Percentiles rank a stretch among this genome's conserved stretches.
Conservation (phyloP, 2,113 vertebrate species). For the Piprites chloris region DNA sequence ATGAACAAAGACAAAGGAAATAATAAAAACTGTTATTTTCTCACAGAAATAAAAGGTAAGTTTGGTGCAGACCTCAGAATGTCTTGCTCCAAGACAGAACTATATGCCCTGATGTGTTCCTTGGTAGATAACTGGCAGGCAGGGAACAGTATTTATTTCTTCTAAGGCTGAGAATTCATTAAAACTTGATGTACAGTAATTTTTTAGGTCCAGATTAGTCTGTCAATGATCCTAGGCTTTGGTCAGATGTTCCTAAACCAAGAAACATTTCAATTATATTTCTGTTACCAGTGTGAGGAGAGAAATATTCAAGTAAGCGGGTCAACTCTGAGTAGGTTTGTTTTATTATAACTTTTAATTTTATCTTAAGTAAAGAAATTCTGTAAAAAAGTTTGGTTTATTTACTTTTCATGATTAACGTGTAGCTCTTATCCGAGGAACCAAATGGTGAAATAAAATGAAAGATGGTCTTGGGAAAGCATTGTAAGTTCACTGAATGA, state of each 20-base stretch:
- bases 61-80: accelerated
- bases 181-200: not conserved
- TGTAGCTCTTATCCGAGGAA: not conserved
- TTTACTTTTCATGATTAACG: not conserved
- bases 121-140: not conserved
- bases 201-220: not conserved
- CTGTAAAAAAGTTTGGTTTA: not conserved
- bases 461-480: not conserved
- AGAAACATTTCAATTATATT: not conserved
- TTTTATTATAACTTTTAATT: not conserved
- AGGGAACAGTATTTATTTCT: not conserved
- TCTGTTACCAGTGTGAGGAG: not conserved
- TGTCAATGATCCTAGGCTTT: not conserved
- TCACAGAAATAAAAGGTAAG: not conserved
- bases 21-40: not conserved
- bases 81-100: not conserved
- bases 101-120: not conserved
- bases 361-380: not conserved
- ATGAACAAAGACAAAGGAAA: not conserved
- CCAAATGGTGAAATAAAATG: not conserved
- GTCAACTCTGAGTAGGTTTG: not conserved
- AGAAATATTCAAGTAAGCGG: not conserved
- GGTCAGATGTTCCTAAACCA: not conserved
- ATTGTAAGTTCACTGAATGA: not conserved
- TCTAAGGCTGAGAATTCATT: not conserved